These are phyloP conservation scores for Chrysaora quinquecirrha DNA, from an alignment of 30 jellyfish, hydroid and myxozoan species.

Conservation along the genomic window DNA sequence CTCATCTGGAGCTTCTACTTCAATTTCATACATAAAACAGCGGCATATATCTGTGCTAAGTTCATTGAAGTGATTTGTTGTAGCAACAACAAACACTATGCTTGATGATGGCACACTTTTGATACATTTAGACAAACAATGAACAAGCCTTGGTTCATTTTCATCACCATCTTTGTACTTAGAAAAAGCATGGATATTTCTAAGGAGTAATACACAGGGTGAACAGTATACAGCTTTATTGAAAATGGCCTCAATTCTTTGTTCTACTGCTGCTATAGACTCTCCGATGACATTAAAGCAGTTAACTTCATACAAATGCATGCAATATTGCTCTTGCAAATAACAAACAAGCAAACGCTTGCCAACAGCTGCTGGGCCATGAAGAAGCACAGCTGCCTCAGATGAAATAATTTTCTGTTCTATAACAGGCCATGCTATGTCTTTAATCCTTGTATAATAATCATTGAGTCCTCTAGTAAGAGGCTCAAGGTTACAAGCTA, in stretches of 20 bases:
- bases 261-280: conserved; percentile 88
- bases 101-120: neutral
- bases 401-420: neutral
- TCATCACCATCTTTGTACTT: conserved; percentile 74
- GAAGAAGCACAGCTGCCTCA: conserved; percentile 47
- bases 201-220: conserved; percentile 79
- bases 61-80: conserved; percentile 31
- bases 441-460: neutral
- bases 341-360: conserved; percentile 39
- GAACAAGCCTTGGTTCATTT: conserved; percentile 80
- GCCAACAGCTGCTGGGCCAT: conserved; percentile 90
- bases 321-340: conserved; percentile 10
- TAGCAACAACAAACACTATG: conserved; percentile 51
- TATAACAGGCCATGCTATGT: neutral
- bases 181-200: conserved; percentile 67
- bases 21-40: conserved; percentile 54
- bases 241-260: conserved; percentile 65
- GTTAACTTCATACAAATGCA: conserved; percentile 77
- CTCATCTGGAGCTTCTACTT: conserved; percentile 69
- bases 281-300: conserved; percentile 76
- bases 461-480: neutral
- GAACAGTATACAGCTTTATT: conserved; percentile 47
- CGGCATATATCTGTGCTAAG: conserved; percentile 64
- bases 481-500: neutral
- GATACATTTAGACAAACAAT: conserved; percentile 30